phyloP scores from a whole-genome alignment of 2,797 vertebrate species.

The Diglossa cyanea region DNA sequence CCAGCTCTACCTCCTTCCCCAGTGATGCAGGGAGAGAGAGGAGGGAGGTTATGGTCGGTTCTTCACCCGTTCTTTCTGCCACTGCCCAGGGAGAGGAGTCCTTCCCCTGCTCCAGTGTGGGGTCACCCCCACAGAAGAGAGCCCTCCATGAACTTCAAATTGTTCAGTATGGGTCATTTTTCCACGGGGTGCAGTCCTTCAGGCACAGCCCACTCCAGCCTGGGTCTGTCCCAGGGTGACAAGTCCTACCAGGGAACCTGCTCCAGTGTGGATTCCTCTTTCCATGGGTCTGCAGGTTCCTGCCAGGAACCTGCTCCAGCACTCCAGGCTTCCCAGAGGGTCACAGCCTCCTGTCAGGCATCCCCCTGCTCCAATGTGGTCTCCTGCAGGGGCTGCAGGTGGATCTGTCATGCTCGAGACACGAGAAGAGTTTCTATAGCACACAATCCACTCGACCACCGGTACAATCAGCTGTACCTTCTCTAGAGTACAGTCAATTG shows the following conservation, averaged over 20 bases:
- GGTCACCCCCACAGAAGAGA: no score
- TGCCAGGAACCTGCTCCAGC: neutral
- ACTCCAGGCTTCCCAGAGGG: no score
- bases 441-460: no score
- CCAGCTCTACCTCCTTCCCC: neutral
- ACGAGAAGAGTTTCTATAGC: accelerated
- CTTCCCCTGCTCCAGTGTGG: neutral
- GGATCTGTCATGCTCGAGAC: neutral
- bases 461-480: neutral
- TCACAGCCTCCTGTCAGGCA: neutral
- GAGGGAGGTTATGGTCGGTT: neutral
- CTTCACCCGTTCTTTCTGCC: accelerated
- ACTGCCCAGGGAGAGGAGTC: neutral
- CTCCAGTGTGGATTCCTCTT: neutral
- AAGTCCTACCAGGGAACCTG: neutral
- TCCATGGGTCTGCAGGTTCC: accelerated
- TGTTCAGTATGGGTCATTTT: neutral
- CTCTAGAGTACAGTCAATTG: neutral
- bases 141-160: neutral
- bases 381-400: neutral
- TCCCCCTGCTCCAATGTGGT: accelerated
- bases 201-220: neutral
- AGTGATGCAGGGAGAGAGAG: accelerated
- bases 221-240: neutral
- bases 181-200: no score